Evolutionary conservation across 2,113 vertebrate species (phyloP).

Genomic region (rat (Rattus norvegicus)): GRCr8 NC_086027.1:49538501-49539000

Average conservation of each 20-base stretch:
- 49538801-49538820: too few species aligned
- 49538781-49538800: neutral
- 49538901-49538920: neutral
- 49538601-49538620: neutral
- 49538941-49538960: neutral
- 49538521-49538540: neutral
- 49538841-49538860: neutral
- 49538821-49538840: neutral
- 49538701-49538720: neutral
- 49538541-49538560: neutral
- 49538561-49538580: neutral
- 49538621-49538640: neutral
- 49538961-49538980: rapidly evolving
- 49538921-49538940: neutral
- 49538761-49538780: too few species aligned
- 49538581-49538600: neutral
- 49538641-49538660: neutral
- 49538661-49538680: too few species aligned
- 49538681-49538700: neutral
- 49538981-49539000: neutral
- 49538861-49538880: neutral
- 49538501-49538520: neutral
- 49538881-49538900: neutral
- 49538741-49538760: neutral
- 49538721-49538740: neutral